These are phyloP conservation scores for Darevskia mixta DNA, from an alignment of 2,797 vertebrate species.

Conservation along the genomic window DNA sequence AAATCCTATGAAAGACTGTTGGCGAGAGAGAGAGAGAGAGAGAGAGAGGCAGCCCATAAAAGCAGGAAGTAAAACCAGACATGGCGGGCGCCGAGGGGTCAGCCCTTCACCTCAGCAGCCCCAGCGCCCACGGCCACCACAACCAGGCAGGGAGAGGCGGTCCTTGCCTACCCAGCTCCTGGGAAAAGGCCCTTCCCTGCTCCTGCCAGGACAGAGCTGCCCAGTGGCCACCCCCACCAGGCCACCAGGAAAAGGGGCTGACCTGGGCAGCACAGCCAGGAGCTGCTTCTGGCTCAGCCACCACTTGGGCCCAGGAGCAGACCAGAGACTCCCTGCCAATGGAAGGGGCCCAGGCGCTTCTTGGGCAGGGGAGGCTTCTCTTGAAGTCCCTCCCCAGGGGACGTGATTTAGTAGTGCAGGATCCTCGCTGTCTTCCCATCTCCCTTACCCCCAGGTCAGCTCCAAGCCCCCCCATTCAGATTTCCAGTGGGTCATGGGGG, in stretches of 20 bases:
- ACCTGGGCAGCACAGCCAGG: not conserved
- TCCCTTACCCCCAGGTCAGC: not conserved
- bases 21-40: constrained; percentile 80
- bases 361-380: no score
- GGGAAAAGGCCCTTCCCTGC: not conserved
- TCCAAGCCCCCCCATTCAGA: no score
- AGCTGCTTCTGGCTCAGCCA: not conserved
- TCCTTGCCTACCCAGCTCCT: not conserved
- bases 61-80: constrained; percentile 59
- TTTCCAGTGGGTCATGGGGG: not conserved
- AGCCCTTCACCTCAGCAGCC: not conserved
- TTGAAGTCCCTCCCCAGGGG: no score
- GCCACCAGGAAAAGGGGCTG: not conserved
- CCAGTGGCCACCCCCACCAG: no score
- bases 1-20: constrained; percentile 90
- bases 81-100: not conserved
- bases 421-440: not conserved
- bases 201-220: not conserved
- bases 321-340: no score
- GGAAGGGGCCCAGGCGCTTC: no score
- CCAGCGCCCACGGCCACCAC: not conserved
- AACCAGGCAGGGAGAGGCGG: not conserved
- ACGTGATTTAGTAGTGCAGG: no score
- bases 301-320: not conserved
- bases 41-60: constrained; percentile 79